These are phyloP conservation scores for Brienomyrus longianalis DNA, from an alignment of 2,113 vertebrate genomes.

Conservation along the genomic window DNA sequence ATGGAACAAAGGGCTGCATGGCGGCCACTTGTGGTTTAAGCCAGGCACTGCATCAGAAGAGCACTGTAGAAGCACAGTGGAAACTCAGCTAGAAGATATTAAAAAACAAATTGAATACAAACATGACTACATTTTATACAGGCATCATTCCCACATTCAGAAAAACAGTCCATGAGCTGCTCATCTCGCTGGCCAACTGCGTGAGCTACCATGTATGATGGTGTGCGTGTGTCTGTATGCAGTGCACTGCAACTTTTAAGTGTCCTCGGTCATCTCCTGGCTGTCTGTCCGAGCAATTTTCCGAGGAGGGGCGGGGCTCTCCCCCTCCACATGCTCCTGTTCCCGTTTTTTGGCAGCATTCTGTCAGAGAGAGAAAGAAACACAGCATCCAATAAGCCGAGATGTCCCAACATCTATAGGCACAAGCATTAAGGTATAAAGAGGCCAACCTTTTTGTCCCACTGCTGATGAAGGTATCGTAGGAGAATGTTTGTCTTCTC, in stretches of 20 bases:
- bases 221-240: conserved; percentile 3
- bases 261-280: conserved; percentile 97
- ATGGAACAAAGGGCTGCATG: conserved; percentile 5
- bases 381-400: not conserved
- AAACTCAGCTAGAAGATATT: conserved; percentile 1
- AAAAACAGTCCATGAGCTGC: not conserved
- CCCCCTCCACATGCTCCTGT: conserved; percentile 76
- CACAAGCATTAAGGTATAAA: not conserved
- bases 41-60: conserved; percentile 48
- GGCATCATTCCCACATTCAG: not conserved
- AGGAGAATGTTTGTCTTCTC: conserved; percentile 79
- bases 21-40: conserved; percentile 41
- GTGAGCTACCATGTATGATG: conserved; percentile 17
- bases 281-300: conserved; percentile 95
- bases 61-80: not conserved
- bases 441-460: conserved; percentile 70
- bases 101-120: not conserved
- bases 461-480: conserved; percentile 76
- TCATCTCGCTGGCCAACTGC: not conserved
- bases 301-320: conserved; percentile 83
- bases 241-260: conserved; percentile 54
- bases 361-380: conserved; percentile 37
- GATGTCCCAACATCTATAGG: not conserved
- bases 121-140: conserved; percentile 7
- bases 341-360: conserved; percentile 74